Evolutionary conservation across 1,140 invertebrate genomes (phyloP).

Genomic region (Druon quercuslanigerum): DNA sequence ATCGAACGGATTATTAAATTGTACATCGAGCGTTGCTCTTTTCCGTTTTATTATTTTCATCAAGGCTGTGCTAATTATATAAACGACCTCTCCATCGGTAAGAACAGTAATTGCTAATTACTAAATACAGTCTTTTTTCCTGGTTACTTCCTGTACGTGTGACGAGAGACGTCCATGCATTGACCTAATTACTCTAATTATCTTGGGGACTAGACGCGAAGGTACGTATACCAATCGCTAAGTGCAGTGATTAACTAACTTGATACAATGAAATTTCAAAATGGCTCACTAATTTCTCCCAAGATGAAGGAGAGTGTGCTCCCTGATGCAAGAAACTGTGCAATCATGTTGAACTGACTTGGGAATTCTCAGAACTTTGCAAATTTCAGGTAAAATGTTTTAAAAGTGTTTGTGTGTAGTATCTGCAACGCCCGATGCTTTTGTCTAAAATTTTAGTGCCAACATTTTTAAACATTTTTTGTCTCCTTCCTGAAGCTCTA

Average conservation of each 20-base stretch:
- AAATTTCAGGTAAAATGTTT: neutral
- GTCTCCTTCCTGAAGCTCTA: too few species aligned
- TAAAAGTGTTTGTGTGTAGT: neutral
- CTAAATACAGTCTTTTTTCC: neutral
- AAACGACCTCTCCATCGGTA: too few species aligned
- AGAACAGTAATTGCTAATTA: too few species aligned
- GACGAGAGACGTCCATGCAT: slow-evolving; percentile 11
- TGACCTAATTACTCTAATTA: slow-evolving; percentile 28
- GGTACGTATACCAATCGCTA: slow-evolving; percentile 8
- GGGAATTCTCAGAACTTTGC: neutral
- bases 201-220: neutral
- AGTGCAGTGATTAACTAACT: slow-evolving; percentile 18
- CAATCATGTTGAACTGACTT: slow-evolving; percentile 6
- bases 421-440: too few species aligned
- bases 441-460: too few species aligned
- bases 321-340: slow-evolving; percentile 1
- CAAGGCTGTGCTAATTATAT: too few species aligned
- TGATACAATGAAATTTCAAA: neutral
- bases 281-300: slow-evolving; percentile 7
- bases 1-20: too few species aligned
- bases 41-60: too few species aligned
- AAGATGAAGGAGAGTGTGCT: slow-evolving; percentile 16
- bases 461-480: too few species aligned
- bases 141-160: slow-evolving; percentile 5
- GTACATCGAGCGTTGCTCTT: too few species aligned